A percentile compares a stretch with the other conserved stretches of the same genome.
These are phyloP conservation scores for Dicrostonyx torquatus DNA, from an alignment of 2,797 vertebrate genomes.

Conservation along the genomic window DNA sequence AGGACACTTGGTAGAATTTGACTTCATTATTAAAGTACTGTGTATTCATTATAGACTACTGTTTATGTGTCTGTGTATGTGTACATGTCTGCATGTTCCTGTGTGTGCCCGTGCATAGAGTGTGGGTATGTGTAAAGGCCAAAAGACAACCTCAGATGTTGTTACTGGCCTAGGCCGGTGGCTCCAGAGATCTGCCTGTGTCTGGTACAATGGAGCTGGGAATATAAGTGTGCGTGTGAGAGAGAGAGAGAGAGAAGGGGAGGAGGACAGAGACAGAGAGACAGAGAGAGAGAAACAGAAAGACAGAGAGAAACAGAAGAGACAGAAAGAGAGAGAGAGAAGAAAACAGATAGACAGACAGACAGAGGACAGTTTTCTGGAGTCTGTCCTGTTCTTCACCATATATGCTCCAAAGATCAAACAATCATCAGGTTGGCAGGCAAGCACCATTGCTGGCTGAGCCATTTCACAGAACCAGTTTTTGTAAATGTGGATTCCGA, in stretches of 20 bases:
- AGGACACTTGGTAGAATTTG: neutral
- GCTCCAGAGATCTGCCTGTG: neutral
- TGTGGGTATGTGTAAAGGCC: neutral
- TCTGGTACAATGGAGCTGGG: neutral
- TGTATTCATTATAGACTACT: neutral
- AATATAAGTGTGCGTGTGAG: neutral
- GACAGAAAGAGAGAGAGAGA: no score
- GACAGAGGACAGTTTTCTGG: neutral
- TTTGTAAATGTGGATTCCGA: neutral
- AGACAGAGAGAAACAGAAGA: no score
- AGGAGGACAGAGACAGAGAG: no score
- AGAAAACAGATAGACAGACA: no score
- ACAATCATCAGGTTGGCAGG: neutral
- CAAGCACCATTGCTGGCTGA: neutral
- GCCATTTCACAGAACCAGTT: neutral
- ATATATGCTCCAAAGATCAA: neutral
- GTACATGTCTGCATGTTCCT: neutral
- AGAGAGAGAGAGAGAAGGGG: no score
- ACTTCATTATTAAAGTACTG: constrained; percentile 9
- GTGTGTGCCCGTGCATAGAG: neutral
- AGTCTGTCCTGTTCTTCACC: neutral
- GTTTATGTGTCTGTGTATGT: neutral
- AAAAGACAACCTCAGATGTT: neutral
- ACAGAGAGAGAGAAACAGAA: no score
- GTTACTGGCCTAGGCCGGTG: neutral